These are phyloP conservation scores for Chiloscyllium punctatum DNA, from an alignment of 2,797 vertebrate genomes.

Conservation along the genomic window DNA sequence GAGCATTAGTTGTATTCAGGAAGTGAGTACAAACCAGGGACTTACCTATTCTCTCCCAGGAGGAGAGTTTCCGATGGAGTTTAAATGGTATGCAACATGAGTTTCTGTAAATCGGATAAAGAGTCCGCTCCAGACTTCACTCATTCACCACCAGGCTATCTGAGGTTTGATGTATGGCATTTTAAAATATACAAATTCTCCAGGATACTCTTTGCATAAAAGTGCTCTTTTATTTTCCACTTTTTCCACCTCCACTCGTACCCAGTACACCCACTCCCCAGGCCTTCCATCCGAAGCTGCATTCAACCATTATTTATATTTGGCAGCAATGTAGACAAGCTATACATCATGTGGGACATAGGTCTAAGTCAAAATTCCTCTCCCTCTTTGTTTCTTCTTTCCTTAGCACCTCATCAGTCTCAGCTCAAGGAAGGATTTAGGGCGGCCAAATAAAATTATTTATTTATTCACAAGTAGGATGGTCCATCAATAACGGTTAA, in stretches of 20 bases:
- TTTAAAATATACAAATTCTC: neutral
- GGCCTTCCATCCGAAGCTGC: neutral
- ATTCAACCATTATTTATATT: neutral
- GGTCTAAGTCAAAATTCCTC: neutral
- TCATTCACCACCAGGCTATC: neutral
- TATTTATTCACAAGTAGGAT: neutral
- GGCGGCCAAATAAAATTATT: neutral
- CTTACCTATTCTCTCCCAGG: neutral
- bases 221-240: neutral
- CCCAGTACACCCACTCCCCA: neutral
- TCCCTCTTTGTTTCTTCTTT: neutral
- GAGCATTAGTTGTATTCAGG: neutral
- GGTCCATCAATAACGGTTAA: no score
- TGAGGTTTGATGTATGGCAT: neutral
- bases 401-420: neutral
- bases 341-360: neutral
- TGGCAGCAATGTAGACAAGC: neutral
- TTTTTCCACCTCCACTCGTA: neutral
- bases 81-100: neutral
- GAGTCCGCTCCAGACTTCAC: neutral
- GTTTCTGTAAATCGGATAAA: neutral
- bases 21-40: neutral
- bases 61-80: neutral
- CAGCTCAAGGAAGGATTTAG: neutral
- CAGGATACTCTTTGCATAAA: neutral